Percentiles rank a stretch among this genome's conserved stretches.
These are phyloP conservation scores for Drosophila rellima DNA, from an alignment of 2,888 invertebrate genomes.

Conservation along the genomic window DNA sequence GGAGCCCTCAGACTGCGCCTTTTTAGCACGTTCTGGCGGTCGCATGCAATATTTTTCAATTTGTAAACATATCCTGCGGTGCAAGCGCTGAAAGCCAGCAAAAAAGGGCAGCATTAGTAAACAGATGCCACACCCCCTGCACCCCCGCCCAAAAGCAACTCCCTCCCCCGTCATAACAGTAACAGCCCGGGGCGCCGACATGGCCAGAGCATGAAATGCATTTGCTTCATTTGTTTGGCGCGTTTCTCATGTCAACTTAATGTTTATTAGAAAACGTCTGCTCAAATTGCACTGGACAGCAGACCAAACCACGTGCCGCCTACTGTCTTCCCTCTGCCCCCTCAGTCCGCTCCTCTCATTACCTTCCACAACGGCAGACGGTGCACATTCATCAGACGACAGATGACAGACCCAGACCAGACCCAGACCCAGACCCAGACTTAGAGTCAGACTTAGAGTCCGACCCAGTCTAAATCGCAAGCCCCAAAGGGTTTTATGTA, in stretches of 20 bases:
- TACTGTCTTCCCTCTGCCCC: conserved; percentile 12
- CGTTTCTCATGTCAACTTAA: conserved; percentile 79
- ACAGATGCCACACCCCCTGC: conserved; percentile 55
- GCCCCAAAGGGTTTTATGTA: conserved; percentile 5
- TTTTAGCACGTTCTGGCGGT: conserved; percentile 67
- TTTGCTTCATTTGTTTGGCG: conserved; percentile 79
- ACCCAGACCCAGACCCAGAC: conserved; percentile 3
- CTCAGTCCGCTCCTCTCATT: not conserved
- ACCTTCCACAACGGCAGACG: not conserved
- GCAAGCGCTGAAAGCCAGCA: conserved; percentile 62
- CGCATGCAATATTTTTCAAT: conserved; percentile 79
- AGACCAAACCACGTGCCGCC: conserved; percentile 8
- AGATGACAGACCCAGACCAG: conserved; percentile 3
- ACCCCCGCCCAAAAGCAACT: not conserved
- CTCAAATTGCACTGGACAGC: conserved; percentile 50
- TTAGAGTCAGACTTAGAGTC: conserved; percentile 3
- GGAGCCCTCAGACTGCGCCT: conserved; percentile 26
- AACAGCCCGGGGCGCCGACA: conserved; percentile 34
- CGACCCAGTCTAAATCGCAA: not conserved
- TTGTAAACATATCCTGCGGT: conserved; percentile 81
- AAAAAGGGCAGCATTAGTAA: conserved; percentile 62
- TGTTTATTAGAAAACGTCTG: conserved; percentile 77
- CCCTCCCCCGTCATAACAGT: not conserved
- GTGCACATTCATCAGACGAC: conserved; percentile 31
- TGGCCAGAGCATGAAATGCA: conserved; percentile 67